Evolutionary conservation across 2,888 invertebrate genomes (phyloP), one percentile per base, ranked within the genome.

Genomic region (Drosophila setosimentum): DNA sequence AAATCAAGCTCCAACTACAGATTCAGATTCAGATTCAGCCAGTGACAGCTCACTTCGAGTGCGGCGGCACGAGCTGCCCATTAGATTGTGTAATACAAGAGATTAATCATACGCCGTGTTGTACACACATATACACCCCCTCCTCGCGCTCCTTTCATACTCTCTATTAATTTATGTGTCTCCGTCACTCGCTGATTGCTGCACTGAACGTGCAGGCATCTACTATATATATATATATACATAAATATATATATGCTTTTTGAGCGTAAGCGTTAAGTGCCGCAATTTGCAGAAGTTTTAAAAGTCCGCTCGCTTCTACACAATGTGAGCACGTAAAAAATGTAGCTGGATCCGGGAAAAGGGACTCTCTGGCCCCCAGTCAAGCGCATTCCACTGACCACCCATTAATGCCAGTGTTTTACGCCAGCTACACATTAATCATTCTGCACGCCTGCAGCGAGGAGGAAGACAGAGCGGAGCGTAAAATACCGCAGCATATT

Each of bases 51-150:
- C 83, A 80, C 75, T 78, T 70, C 62, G 69, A 78, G 75, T 78
- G 68, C 68, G 60, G 59, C 66, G 62, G 80, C 89, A 87, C 87
- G 89, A 78, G 72, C 71, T 59, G 68, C 62, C 89, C 87, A 87
- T 87, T 87, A 89, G 71, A 76, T 80, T 87, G 74, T 77, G 83
- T 76, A 82, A 73, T 80, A 85, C 89, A 84, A 76, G 60, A 89
- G 79, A 86, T 86, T 86, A 86, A 86, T 86, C 89, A 86, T 87
- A 87, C 89, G 77, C 73, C 82, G 69, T 76, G 84, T 59, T 69
- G 63, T 59, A 42, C 59, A 29, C 30, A 18, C 35, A 29, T 11
- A 8, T 13, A 16, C 4, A n/a, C 37, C 42, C 32, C 49, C 48
- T 60, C 61, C 7, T 21, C 35, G 8, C n/a, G n/a, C 8, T 0